Evolutionary conservation across 2,888 invertebrate genomes (phyloP), one percentile per base, ranked within the genome.

Genomic region (Andrena minutula): DNA sequence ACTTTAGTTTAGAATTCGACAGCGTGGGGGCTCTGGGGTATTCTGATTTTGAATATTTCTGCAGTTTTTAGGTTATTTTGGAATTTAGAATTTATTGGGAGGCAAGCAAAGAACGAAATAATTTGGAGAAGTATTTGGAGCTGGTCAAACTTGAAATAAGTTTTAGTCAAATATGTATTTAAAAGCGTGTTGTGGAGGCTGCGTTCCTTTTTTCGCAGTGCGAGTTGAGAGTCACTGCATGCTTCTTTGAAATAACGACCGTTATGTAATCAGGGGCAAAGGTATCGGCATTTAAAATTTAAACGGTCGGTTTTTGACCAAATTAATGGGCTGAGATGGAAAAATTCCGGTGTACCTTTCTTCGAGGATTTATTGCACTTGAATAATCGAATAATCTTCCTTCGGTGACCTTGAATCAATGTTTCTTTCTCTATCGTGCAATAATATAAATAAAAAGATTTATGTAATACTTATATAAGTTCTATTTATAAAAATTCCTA

Each of bases 391-490:
- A 41, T 12, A 41, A 41, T 12, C 16, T 41, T 16, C 12, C 4
- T 41, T 41, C 41, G 5, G 20, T 8, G 32, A 41, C 41, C 41
- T 63, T 35, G 4, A 32, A n/a, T 5, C 2, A 20, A 12, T n/a
- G 10, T 8, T 63, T 63, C 5, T 12, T 61, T 1, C 8, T 20
- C 5, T 1, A 32, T 10, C 20, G 20, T 3, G 12, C 12, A 10
- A 35, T 5, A 12, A 63, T 5, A 7, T 35, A 35, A 35, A 63
- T 35, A 20, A 3, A 35, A 35, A 16, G 3, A 8, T 26, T 75
- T 61, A 61, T 30, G 12, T 26, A 51, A 70, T 35, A 70, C 12
- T 69, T 75, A 61, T 7, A 1, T 51, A 28, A 70, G 16, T 41
- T 41, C 5, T 16, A 41, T 41, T 41, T 16, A 1, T 4, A 1